Evolutionary conservation across 2,797 vertebrate genomes (phyloP).

Genomic region (Diplodus sargus): DNA sequence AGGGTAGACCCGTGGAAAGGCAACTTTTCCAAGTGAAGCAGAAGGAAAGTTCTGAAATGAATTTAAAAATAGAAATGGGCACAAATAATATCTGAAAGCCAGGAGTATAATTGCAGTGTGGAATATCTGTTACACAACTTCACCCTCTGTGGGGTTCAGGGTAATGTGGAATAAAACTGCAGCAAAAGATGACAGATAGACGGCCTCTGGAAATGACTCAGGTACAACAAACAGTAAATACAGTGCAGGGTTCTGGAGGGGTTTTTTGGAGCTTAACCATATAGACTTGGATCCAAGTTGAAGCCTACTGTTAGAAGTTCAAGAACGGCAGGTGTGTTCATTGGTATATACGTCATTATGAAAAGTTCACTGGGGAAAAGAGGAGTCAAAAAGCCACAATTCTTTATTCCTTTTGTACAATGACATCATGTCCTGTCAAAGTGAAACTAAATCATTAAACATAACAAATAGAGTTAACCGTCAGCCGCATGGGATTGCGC

Average conservation of each 20-base stretch:
- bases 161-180: conserved; percentile 75
- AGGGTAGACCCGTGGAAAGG: conserved; percentile 66
- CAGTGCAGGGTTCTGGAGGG: background rate
- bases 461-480: conserved; percentile 72
- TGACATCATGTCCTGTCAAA: conserved; percentile 80
- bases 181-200: conserved; percentile 56
- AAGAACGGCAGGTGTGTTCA: conserved; percentile 52
- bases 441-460: conserved; percentile 76
- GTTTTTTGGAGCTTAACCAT: background rate
- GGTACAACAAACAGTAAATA: conserved; percentile 63
- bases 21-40: conserved; percentile 65
- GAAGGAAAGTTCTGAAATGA: conserved; percentile 67
- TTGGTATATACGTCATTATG: conserved; percentile 27
- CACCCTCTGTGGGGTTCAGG: conserved; percentile 67
- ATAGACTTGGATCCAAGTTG: conserved; percentile 17
- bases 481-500: conserved; percentile 55
- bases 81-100: conserved; percentile 72
- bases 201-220: conserved; percentile 58
- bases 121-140: conserved; percentile 80
- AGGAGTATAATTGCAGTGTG: conserved; percentile 73
- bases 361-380: conserved; percentile 44
- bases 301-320: conserved; percentile 28
- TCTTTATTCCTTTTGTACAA: conserved; percentile 55
- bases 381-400: conserved; percentile 53
- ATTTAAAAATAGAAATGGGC: conserved; percentile 76